Evolutionary conservation across 2,888 invertebrate species (phyloP).

Genomic region (Cheilosia variabilis): DNA sequence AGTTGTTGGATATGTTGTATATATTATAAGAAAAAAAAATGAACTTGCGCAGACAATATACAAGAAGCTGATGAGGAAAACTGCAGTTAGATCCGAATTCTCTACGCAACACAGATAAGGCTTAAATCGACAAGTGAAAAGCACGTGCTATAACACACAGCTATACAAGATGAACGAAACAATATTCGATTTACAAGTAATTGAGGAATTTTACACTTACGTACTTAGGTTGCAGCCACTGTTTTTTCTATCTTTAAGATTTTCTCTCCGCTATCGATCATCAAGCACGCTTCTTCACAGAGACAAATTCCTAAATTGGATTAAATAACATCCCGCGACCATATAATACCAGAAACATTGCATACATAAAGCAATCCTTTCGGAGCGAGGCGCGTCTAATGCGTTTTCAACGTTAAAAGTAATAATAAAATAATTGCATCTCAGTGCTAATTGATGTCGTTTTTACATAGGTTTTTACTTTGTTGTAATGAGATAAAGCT

Average conservation of each 20-base stretch:
- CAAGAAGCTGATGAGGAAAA: constrained; percentile 15
- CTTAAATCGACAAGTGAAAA: constrained; percentile 37
- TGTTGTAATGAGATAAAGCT: too few relatives aligned
- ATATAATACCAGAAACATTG: constrained; percentile 21
- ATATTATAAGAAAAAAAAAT: constrained; percentile 26
- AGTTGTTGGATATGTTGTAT: constrained; percentile 42
- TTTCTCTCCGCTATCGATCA: neutral
- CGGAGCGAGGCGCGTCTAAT: constrained; percentile 38
- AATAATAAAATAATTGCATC: constrained; percentile 41
- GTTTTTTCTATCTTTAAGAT: neutral
- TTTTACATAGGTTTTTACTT: too few relatives aligned
- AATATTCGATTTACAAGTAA: constrained; percentile 33
- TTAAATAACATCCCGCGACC: constrained; percentile 52
- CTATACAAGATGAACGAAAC: constrained; percentile 50
- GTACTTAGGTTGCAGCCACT: constrained; percentile 21
- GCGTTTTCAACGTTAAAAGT: constrained; percentile 52
- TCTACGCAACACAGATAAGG: constrained; percentile 28
- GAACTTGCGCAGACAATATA: constrained; percentile 1
- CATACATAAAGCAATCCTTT: constrained; percentile 29
- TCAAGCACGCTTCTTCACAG: neutral
- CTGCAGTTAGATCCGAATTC: constrained; percentile 61
- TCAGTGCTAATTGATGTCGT: constrained; percentile 39
- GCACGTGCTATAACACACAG: constrained; percentile 57
- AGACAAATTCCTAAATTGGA: constrained; percentile 37
- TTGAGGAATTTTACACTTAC: constrained; percentile 55